A percentile compares a stretch with the other conserved stretches of the same genome.
Evolutionary conservation across 2,797 vertebrate genomes (phyloP).

Genomic region (Picus viridis): DNA sequence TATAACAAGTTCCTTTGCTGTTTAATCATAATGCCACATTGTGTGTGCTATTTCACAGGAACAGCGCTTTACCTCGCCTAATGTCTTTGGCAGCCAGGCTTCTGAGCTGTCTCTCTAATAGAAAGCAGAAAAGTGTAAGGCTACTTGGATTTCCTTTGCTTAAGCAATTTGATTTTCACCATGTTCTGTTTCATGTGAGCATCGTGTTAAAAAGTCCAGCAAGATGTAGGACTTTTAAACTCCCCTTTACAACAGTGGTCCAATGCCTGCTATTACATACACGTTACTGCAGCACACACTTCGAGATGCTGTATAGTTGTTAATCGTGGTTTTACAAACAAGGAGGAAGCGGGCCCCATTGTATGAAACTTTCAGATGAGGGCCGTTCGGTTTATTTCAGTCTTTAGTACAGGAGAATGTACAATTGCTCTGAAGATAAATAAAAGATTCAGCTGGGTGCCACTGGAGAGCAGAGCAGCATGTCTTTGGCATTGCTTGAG

Average conservation of each 20-base stretch:
- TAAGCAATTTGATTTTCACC: slow-evolving; percentile 60
- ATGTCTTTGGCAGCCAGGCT: slow-evolving; percentile 65
- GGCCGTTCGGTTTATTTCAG: slow-evolving; percentile 79
- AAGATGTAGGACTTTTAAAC: slow-evolving; percentile 43
- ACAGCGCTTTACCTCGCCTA: slow-evolving; percentile 35
- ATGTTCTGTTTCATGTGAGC: slow-evolving; percentile 58
- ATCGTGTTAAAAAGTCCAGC: slow-evolving; percentile 18
- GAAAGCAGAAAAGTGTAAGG: slow-evolving; percentile 31
- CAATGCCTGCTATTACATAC: slow-evolving; percentile 29
- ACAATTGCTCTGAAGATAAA: slow-evolving; percentile 86
- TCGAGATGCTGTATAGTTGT: slow-evolving; percentile 9
- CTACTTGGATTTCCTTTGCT: slow-evolving; percentile 46
- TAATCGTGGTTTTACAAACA: slow-evolving; percentile 60
- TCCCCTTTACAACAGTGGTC: slow-evolving; percentile 35
- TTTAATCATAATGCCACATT: slow-evolving; percentile 73
- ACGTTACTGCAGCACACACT: slow-evolving; percentile 19
- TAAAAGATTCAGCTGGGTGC: slow-evolving; percentile 86
- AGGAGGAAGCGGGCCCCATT: slow-evolving; percentile 49
- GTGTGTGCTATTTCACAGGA: slow-evolving; percentile 52
- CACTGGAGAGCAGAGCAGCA: slow-evolving; percentile 84
- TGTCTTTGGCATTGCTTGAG: slow-evolving; percentile 86
- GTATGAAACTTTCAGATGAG: slow-evolving; percentile 80
- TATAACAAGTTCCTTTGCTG: slow-evolving; percentile 75
- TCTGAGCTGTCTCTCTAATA: slow-evolving; percentile 4
- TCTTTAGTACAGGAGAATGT: slow-evolving; percentile 79